Percentiles rank a stretch among this genome's conserved stretches.
These are phyloP conservation scores for Julus scanicus DNA, from an alignment of 2,888 invertebrate genomes.

Conservation along the genomic window DNA sequence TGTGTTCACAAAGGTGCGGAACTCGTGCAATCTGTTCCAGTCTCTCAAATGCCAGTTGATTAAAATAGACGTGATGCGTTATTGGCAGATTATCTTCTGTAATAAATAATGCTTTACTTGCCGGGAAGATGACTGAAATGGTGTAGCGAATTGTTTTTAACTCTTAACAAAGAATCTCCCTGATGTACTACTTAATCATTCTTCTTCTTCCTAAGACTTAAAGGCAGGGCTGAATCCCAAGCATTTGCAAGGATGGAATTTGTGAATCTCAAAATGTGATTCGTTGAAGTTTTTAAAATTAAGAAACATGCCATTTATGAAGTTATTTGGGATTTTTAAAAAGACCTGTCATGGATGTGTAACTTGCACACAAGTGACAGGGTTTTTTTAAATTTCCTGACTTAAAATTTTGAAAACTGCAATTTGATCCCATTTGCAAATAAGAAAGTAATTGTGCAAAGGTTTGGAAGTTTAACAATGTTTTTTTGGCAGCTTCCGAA, in stretches of 20 bases:
- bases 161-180: not conserved
- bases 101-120: not conserved
- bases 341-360: too few relatives aligned
- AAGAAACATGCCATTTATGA: not conserved
- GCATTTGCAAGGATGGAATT: not conserved
- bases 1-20: not conserved
- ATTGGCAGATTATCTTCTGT: too few relatives aligned
- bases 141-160: not conserved
- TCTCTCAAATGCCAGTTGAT: not conserved
- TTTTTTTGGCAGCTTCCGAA: too few relatives aligned
- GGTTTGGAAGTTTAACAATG: too few relatives aligned
- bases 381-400: too few relatives aligned
- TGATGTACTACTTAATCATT: not conserved
- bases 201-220: too few relatives aligned
- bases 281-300: not conserved
- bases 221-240: too few relatives aligned
- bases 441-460: not conserved
- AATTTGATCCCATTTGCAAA: not conserved
- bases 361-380: too few relatives aligned
- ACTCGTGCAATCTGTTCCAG: not conserved
- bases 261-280: not conserved
- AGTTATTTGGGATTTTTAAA: too few relatives aligned
- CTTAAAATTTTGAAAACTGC: too few relatives aligned
- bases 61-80: not conserved
- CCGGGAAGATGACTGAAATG: not conserved